A percentile compares a stretch with the other conserved stretches of the same genome.
Conservation (phyloP, 2,888 invertebrate genomes). For the Amorpha juglandis region DNA sequence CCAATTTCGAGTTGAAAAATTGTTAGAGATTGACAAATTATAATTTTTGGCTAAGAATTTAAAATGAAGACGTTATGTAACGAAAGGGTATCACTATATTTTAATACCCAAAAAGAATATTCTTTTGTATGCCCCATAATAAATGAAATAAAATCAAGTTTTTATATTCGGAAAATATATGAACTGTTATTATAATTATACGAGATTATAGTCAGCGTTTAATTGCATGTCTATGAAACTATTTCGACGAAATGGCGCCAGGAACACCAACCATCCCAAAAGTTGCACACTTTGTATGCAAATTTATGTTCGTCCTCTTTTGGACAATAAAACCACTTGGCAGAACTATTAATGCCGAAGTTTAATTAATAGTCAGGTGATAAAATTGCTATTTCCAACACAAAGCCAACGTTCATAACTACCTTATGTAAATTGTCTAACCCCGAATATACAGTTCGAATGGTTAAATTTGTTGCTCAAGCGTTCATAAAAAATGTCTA, state of each 20-base stretch:
- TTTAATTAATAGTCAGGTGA: conserved; percentile 33
- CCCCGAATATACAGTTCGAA: not conserved
- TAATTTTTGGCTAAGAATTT: no score
- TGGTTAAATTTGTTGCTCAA: not conserved
- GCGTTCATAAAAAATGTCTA: not conserved
- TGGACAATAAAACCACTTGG: conserved; percentile 44
- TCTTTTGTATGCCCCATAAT: no score
- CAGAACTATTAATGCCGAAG: conserved; percentile 34
- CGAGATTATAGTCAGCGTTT: conserved; percentile 39
- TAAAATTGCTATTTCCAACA: conserved; percentile 15
- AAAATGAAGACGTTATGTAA: no score
- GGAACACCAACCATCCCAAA: conserved; percentile 53
- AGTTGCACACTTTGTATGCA: conserved; percentile 59
- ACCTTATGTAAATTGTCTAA: conserved; percentile 1
- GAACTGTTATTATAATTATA: no score
- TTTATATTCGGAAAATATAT: no score
- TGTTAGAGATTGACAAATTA: no score
- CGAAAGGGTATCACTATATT: no score
- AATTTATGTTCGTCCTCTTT: conserved; percentile 55
- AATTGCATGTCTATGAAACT: conserved; percentile 62
- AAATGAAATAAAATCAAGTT: no score
- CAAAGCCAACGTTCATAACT: conserved; percentile 4
- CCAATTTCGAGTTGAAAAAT: not conserved
- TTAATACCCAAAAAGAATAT: no score
- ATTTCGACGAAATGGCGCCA: conserved; percentile 55